Evolutionary conservation across 2,888 invertebrate species (phyloP).

Genomic region (Willowsia nigromaculata): DNA sequence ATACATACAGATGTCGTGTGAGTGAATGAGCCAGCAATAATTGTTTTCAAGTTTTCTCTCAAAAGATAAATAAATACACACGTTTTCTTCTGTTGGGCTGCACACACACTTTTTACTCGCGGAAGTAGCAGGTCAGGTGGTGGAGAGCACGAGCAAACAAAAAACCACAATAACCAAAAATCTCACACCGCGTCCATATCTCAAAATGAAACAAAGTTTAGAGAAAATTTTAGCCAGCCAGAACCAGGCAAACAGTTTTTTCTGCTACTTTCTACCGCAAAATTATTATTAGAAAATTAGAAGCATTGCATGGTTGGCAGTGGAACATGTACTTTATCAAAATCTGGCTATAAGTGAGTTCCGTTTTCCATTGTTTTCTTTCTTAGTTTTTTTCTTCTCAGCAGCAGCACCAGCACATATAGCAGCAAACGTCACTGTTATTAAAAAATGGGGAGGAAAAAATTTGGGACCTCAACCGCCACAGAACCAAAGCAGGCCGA

Average conservation of each 20-base stretch:
- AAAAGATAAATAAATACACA: conserved; percentile 4
- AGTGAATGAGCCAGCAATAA: not conserved
- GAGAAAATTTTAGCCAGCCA: not conserved
- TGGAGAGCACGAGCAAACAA: not conserved
- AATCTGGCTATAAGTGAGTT: not conserved
- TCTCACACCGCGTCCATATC: not conserved
- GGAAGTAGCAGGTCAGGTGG: not conserved
- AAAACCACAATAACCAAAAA: not conserved
- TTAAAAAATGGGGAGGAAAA: not conserved
- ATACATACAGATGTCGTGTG: not conserved
- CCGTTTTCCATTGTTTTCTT: not conserved
- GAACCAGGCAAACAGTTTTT: not conserved
- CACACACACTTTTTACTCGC: not conserved
- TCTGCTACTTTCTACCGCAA: conserved; percentile 2
- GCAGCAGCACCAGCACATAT: not conserved
- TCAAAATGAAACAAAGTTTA: not conserved
- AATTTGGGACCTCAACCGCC: conserved; percentile 6
- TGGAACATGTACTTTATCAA: not conserved
- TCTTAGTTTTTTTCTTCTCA: not conserved
- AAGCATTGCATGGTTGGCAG: conserved; percentile 9
- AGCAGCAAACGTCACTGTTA: not conserved
- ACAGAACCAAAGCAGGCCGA: conserved; percentile 50
- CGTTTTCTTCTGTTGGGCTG: not conserved
- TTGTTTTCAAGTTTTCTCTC: not conserved
- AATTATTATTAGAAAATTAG: conserved; percentile 5